Evolutionary conservation across 2,113 vertebrate genomes (phyloP).

Genomic region (Philantomba maxwellii): DNA sequence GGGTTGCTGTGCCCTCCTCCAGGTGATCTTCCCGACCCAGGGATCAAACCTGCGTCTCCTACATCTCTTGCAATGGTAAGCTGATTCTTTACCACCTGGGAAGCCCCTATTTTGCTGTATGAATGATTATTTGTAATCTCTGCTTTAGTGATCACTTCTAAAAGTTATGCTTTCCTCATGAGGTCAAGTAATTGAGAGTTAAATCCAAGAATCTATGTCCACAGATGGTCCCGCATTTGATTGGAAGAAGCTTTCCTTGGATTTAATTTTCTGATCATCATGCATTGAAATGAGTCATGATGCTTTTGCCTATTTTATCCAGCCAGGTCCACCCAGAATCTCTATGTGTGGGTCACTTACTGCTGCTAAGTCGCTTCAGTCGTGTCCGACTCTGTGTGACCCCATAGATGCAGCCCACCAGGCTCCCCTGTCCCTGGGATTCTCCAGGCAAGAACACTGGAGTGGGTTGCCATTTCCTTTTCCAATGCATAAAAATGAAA

Average conservation of each 20-base stretch:
- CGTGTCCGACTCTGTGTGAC: no score
- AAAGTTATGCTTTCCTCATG: not conserved
- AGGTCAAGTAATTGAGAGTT: not conserved
- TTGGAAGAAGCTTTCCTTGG: not conserved
- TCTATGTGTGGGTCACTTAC: not conserved
- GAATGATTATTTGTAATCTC: not conserved
- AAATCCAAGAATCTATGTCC: not conserved
- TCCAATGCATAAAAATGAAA: no score
- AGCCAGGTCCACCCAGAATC: not conserved
- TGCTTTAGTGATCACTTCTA: not conserved
- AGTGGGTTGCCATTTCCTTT: no score
- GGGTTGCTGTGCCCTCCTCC: not conserved
- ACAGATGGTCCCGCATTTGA: not conserved
- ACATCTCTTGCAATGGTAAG: not conserved
- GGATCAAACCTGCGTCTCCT: fast-evolving
- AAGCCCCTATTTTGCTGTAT: not conserved
- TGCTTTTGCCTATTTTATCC: not conserved
- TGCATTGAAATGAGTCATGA: not conserved
- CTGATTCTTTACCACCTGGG: not conserved
- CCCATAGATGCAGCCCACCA: no score
- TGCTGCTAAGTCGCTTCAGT: no score
- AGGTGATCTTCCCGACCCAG: not conserved
- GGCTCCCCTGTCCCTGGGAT: no score
- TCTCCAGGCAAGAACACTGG: no score
- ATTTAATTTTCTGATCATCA: not conserved